Conservation (phyloP, 2,888 invertebrate species). For the Hololepta plana region DNA sequence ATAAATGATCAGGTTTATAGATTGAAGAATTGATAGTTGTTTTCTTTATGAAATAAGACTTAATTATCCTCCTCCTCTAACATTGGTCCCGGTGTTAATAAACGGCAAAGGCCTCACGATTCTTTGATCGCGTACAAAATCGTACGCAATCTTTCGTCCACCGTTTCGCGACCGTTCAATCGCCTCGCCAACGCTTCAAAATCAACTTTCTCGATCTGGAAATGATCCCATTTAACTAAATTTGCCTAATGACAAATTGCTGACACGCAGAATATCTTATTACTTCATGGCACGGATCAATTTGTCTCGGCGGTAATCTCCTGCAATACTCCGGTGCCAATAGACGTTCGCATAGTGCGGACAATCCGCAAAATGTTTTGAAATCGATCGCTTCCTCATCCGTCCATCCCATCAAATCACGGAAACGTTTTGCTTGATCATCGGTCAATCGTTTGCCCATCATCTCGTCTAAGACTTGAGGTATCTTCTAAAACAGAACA, state of each 20-base stretch:
- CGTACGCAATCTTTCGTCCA: slow-evolving; percentile 30
- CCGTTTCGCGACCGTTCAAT: slow-evolving; percentile 28
- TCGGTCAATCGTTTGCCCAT: slow-evolving; percentile 42
- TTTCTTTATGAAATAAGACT: no score
- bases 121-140: slow-evolving; percentile 30
- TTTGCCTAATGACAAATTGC: background rate
- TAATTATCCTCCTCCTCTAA: no score
- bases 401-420: slow-evolving; percentile 33
- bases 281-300: slow-evolving; percentile 56
- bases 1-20: background rate
- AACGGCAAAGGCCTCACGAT: slow-evolving; percentile 7
- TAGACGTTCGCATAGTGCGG: slow-evolving; percentile 57
- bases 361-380: slow-evolving; percentile 62
- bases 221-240: slow-evolving; percentile 11
- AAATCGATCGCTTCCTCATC: slow-evolving; percentile 39
- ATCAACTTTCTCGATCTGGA: slow-evolving; percentile 48
- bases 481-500: slow-evolving; percentile 28
- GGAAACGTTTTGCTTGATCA: slow-evolving; percentile 31
- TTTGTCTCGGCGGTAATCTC: slow-evolving; percentile 32
- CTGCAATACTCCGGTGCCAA: slow-evolving; percentile 32
- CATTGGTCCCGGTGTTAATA: no score
- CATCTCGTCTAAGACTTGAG: slow-evolving; percentile 38
- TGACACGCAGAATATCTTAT: no score
- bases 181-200: slow-evolving; percentile 44
- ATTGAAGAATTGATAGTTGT: no score